Conservation (phyloP, 2,888 invertebrate genomes). For the Operophtera brumata region DNA sequence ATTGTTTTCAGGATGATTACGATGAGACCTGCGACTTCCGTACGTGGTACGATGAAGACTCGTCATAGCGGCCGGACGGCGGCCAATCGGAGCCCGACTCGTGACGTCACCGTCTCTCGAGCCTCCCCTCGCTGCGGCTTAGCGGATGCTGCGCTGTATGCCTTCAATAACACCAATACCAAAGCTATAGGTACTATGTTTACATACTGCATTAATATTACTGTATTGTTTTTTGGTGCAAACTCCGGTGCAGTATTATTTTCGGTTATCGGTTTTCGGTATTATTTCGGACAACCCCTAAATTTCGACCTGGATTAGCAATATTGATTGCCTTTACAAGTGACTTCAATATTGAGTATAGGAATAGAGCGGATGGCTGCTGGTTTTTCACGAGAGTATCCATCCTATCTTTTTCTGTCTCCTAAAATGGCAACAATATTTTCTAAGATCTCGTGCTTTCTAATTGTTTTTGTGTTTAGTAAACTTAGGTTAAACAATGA, state of each 20-base stretch:
- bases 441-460: slow-evolving; percentile 52
- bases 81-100: slow-evolving; percentile 37
- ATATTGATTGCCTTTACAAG: slow-evolving; percentile 10
- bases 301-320: slow-evolving; percentile 24
- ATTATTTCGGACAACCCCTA: slow-evolving; percentile 25
- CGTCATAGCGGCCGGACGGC: slow-evolving; percentile 62
- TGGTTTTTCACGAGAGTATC: slow-evolving; percentile 31
- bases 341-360: slow-evolving; percentile 17
- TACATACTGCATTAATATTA: slow-evolving; percentile 56
- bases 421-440: slow-evolving; percentile 35
- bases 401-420: slow-evolving; percentile 20
- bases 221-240: slow-evolving; percentile 47
- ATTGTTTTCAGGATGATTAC: slow-evolving; percentile 65
- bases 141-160: slow-evolving; percentile 15
- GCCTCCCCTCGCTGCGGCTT: slow-evolving; percentile 22
- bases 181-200: slow-evolving; percentile 61
- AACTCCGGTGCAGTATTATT: slow-evolving; percentile 56
- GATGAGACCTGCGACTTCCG: slow-evolving; percentile 72
- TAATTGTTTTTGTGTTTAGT: slow-evolving; percentile 45
- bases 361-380: slow-evolving; percentile 33
- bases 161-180: slow-evolving; percentile 68
- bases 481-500: slow-evolving; percentile 52
- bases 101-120: slow-evolving; percentile 40
- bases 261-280: slow-evolving; percentile 45
- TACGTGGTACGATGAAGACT: slow-evolving; percentile 76